Percentiles rank a stretch among this genome's conserved stretches.
phyloP scores from a whole-genome alignment of 2,888 invertebrate species.

The Melanotus villosus region DNA sequence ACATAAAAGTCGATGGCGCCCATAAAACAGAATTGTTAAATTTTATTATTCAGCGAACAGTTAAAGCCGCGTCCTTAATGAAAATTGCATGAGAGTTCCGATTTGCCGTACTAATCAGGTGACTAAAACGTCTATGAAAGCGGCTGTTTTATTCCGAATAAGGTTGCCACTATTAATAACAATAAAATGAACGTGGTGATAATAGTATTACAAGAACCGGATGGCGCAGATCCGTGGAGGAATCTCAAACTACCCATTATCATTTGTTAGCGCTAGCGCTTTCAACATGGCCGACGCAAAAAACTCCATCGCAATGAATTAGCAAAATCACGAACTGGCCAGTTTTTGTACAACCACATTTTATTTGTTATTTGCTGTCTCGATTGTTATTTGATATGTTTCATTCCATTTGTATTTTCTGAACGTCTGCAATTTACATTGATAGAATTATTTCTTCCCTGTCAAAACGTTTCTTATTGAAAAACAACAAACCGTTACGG shows the following conservation, averaged over 20 bases:
- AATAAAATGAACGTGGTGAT: conserved; percentile 70
- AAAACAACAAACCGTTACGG: background rate
- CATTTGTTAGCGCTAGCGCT: conserved; percentile 65
- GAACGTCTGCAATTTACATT: conserved; percentile 33
- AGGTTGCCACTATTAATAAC: conserved; percentile 69
- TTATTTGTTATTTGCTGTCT: conserved; percentile 43
- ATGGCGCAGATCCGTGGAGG: conserved; percentile 63
- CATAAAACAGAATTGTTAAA: conserved; percentile 65
- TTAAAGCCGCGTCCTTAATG: conserved; percentile 58
- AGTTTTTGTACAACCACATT: conserved; percentile 46
- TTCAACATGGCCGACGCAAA: conserved; percentile 49
- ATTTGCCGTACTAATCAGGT: conserved; percentile 66
- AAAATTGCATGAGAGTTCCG: conserved; percentile 63
- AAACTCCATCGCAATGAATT: conserved; percentile 51
- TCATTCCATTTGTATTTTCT: conserved; percentile 33
- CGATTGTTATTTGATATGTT: conserved; percentile 41
- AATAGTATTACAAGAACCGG: conserved; percentile 67
- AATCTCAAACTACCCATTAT: conserved; percentile 68
- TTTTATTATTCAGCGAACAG: conserved; percentile 65
- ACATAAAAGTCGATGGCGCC: conserved; percentile 55
- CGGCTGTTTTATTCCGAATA: conserved; percentile 66
- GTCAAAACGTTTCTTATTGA: conserved; percentile 24
- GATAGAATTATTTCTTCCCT: conserved; percentile 41
- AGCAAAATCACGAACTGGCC: conserved; percentile 55
- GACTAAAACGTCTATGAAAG: conserved; percentile 66